Evolutionary conservation across 2,113 vertebrate species (phyloP).

Genomic region (Seriola quinqueradiata): DNA sequence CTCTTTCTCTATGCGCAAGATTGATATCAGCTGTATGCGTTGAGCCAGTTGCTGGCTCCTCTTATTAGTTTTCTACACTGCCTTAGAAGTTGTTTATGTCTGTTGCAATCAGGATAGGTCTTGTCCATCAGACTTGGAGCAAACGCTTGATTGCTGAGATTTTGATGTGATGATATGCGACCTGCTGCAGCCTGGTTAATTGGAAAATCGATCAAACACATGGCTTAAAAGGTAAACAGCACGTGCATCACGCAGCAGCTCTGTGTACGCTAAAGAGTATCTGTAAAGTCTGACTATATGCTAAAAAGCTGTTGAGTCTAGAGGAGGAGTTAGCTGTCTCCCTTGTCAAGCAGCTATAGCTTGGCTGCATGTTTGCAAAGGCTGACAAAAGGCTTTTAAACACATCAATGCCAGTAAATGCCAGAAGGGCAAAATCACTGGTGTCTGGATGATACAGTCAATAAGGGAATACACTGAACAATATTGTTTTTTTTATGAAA

Average conservation of each 20-base stretch:
- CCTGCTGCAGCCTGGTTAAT: conserved; percentile 29
- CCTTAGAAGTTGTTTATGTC: conserved; percentile 44
- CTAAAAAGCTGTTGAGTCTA: conserved; percentile 3
- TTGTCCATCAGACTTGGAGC: conserved; percentile 42
- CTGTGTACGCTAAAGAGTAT: neutral
- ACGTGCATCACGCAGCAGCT: conserved; percentile 1
- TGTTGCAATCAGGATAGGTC: conserved; percentile 46
- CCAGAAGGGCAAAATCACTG: neutral
- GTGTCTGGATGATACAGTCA: conserved; percentile 1
- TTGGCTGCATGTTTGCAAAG: conserved; percentile 8
- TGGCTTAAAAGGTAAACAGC: conserved; percentile 25
- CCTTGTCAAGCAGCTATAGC: conserved; percentile 11
- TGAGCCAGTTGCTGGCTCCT: conserved; percentile 54
- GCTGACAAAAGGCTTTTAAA: conserved; percentile 21
- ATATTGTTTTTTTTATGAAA: conserved; percentile 7
- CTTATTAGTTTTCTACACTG: conserved; percentile 36
- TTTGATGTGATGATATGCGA: conserved; percentile 29
- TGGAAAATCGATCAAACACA: conserved; percentile 28
- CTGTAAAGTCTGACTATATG: neutral
- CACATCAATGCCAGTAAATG: conserved; percentile 7
- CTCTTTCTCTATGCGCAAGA: conserved; percentile 39
- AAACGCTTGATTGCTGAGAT: conserved; percentile 36
- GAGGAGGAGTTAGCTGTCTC: neutral
- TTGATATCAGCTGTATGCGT: conserved; percentile 28
- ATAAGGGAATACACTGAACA: conserved; percentile 5